phyloP scores from a whole-genome alignment of 2,888 invertebrate genomes.

The Pollenia angustigena region DNA sequence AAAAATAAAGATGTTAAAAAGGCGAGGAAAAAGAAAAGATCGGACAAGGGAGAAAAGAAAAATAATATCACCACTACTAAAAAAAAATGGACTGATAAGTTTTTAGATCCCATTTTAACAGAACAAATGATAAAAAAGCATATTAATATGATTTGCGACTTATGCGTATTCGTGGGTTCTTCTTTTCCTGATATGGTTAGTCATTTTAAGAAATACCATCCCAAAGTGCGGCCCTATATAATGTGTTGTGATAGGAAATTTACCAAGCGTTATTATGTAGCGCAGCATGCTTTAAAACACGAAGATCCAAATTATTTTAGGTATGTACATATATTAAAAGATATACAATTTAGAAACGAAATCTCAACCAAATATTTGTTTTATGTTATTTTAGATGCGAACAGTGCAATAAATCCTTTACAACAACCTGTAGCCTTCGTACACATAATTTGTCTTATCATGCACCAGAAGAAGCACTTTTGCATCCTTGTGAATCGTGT shows the following conservation, averaged over 20 bases:
- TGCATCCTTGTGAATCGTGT: slow-evolving; percentile 81
- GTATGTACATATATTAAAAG: slow-evolving; percentile 76
- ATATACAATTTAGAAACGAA: neutral
- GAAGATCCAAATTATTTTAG: slow-evolving; percentile 83
- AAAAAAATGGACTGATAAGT: slow-evolving; percentile 75
- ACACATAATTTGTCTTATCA: slow-evolving; percentile 81
- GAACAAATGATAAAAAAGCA: slow-evolving; percentile 80
- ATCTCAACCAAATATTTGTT: neutral
- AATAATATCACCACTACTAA: slow-evolving; percentile 33
- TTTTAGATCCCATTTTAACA: slow-evolving; percentile 76
- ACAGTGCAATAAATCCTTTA: slow-evolving; percentile 76
- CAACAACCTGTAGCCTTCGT: slow-evolving; percentile 78
- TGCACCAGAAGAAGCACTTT: slow-evolving; percentile 81
- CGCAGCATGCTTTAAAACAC: slow-evolving; percentile 83
- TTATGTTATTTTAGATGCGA: slow-evolving; percentile 74
- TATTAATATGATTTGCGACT: slow-evolving; percentile 82
- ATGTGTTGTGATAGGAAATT: slow-evolving; percentile 83
- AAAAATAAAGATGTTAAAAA: slow-evolving; percentile 8
- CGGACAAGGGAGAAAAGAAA: neutral
- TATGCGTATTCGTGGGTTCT: slow-evolving; percentile 79
- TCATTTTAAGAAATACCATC: slow-evolving; percentile 81
- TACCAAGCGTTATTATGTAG: slow-evolving; percentile 81
- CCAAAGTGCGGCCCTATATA: slow-evolving; percentile 79
- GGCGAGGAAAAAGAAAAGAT: neutral
- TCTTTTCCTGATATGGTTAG: slow-evolving; percentile 80